phyloP scores from a whole-genome alignment of 2,113 vertebrate species.

The Leptodactylus fuscus region DNA sequence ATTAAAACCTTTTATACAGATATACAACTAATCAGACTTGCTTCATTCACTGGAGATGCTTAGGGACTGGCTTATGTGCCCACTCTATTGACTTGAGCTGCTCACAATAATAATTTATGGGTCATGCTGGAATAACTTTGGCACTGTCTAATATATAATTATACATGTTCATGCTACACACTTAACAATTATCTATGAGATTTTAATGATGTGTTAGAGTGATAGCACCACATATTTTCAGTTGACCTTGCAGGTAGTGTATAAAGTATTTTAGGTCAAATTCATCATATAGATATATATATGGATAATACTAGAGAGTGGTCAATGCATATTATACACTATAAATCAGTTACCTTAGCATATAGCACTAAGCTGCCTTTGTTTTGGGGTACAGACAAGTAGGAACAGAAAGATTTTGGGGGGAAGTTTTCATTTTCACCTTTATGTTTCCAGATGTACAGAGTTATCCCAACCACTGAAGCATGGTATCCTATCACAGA shows the following conservation, averaged over 20 bases:
- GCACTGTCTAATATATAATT: background rate
- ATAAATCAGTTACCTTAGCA: too few species aligned
- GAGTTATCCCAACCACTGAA: too few species aligned
- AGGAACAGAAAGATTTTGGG: too few species aligned
- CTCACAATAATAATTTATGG: background rate
- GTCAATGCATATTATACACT: too few species aligned
- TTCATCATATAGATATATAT: background rate
- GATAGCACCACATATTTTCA: background rate
- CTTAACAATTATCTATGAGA: background rate
- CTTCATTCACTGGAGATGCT: background rate
- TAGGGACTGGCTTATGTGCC: background rate
- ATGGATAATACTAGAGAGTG: background rate
- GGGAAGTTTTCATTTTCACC: too few species aligned
- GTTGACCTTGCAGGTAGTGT: background rate
- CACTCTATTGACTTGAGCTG: background rate
- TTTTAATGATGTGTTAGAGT: background rate
- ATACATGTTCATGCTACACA: background rate
- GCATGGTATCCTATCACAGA: too few species aligned
- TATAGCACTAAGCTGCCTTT: too few species aligned
- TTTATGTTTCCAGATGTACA: too few species aligned
- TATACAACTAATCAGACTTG: too few species aligned
- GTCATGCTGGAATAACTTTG: background rate
- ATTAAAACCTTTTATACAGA: too few species aligned
- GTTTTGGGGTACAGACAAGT: too few species aligned
- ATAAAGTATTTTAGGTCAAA: background rate